phyloP scores from a whole-genome alignment of 2,797 vertebrate species.

The Anas flavirostris region DNA sequence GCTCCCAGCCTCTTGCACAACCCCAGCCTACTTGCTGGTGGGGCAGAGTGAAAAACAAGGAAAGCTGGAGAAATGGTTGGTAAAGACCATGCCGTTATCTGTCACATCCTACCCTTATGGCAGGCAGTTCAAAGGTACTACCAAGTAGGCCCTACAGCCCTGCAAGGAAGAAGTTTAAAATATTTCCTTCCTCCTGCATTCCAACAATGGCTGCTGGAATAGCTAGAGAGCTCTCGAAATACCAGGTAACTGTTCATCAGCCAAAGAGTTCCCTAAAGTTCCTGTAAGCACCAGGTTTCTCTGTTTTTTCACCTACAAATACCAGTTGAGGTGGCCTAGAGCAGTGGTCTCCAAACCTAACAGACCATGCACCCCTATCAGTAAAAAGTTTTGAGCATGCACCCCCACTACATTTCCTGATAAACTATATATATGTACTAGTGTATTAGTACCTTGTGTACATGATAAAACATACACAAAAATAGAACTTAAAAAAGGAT shows the following conservation, averaged over 20 bases:
- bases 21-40: background rate
- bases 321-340: background rate
- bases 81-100: too few relatives aligned
- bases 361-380: background rate
- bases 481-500: background rate
- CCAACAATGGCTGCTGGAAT: background rate
- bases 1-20: background rate
- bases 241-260: background rate
- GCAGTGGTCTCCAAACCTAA: background rate
- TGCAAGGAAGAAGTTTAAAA: background rate
- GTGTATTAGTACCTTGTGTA: too few relatives aligned
- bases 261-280: background rate
- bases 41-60: background rate
- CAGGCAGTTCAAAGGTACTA: background rate
- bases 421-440: background rate
- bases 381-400: background rate
- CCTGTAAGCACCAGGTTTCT: background rate
- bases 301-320: background rate
- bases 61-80: background rate
- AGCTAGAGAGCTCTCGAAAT: background rate
- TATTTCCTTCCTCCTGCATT: background rate
- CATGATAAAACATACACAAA: background rate
- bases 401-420: background rate
- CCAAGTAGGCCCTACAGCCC: background rate
- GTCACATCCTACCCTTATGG: background rate